phyloP scores from a whole-genome alignment of 1,140 invertebrate genomes.

The Sesamia nonagrioides region DNA sequence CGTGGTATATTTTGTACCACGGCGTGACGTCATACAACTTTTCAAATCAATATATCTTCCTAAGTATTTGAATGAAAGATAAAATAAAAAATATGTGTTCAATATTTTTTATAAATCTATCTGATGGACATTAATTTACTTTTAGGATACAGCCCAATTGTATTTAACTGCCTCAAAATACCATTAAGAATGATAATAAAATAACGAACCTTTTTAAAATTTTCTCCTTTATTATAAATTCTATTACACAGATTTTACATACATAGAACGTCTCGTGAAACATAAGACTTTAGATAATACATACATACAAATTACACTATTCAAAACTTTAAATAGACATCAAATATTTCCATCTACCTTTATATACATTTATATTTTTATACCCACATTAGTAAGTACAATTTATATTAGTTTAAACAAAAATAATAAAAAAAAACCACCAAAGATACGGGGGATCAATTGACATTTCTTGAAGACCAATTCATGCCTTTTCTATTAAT shows the following conservation, averaged over 20 bases:
- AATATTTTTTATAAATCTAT: too few species aligned
- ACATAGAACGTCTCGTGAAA: constrained; percentile 46
- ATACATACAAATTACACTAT: constrained; percentile 44
- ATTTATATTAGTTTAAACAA: constrained; percentile 3
- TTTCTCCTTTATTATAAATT: constrained; percentile 73
- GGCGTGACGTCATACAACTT: too few species aligned
- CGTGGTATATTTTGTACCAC: too few species aligned
- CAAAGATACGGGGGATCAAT: background rate
- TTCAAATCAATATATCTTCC: too few species aligned
- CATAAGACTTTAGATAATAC: constrained; percentile 33
- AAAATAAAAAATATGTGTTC: too few species aligned
- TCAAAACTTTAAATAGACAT: constrained; percentile 38
- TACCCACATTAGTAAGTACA: constrained; percentile 30
- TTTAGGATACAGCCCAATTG: too few species aligned
- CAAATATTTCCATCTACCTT: constrained; percentile 2
- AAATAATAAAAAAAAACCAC: background rate
- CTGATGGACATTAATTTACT: too few species aligned
- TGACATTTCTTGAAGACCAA: background rate
- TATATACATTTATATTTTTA: constrained; percentile 37
- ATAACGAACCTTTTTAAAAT: constrained; percentile 13
- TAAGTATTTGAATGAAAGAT: too few species aligned
- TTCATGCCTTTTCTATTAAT: background rate
- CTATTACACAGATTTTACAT: constrained; percentile 72
- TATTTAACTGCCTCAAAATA: too few species aligned
- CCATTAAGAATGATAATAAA: background rate